phyloP scores from a whole-genome alignment of 92 coral and sea anemone species.

The Porites evermanni region DNA sequence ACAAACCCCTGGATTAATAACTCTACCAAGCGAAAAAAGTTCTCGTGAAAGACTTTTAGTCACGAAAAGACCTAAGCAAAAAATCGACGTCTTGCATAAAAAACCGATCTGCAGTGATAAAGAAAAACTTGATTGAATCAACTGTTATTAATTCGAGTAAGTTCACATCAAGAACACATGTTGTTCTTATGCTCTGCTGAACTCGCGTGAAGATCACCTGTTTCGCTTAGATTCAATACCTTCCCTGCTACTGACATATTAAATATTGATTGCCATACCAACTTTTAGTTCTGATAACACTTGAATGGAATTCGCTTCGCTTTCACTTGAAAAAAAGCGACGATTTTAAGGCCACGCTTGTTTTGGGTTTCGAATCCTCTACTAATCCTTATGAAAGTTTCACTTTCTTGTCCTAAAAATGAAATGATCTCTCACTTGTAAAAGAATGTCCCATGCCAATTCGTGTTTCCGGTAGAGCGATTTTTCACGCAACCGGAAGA shows the following conservation, averaged over 20 bases:
- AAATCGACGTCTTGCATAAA: neutral
- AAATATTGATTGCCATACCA: slow-evolving; percentile 84
- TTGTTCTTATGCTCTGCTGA: slow-evolving; percentile 63
- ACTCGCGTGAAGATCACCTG: slow-evolving; percentile 80
- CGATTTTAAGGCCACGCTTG: neutral
- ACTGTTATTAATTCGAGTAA: neutral
- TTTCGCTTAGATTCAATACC: slow-evolving; percentile 75
- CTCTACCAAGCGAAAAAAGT: neutral
- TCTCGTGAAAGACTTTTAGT: neutral
- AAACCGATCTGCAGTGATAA: neutral
- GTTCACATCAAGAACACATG: slow-evolving; percentile 54
- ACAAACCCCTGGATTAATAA: slow-evolving; percentile 11
- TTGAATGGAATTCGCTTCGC: slow-evolving; percentile 76
- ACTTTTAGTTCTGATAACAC: slow-evolving; percentile 81
- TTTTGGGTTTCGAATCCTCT: neutral
- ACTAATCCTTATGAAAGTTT: neutral
- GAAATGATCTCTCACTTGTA: neutral
- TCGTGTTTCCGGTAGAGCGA: slow-evolving; percentile 41
- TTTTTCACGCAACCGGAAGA: slow-evolving; percentile 89
- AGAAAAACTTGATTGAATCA: neutral
- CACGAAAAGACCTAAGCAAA: neutral
- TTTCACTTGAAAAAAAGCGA: slow-evolving; percentile 23
- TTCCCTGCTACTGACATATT: slow-evolving; percentile 67
- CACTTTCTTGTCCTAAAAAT: slow-evolving; percentile 11
- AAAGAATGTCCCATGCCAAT: slow-evolving; percentile 11